Base-by-base conservation (phyloP, 2,113 vertebrate species). In the Prietella phreatophila region DNA sequence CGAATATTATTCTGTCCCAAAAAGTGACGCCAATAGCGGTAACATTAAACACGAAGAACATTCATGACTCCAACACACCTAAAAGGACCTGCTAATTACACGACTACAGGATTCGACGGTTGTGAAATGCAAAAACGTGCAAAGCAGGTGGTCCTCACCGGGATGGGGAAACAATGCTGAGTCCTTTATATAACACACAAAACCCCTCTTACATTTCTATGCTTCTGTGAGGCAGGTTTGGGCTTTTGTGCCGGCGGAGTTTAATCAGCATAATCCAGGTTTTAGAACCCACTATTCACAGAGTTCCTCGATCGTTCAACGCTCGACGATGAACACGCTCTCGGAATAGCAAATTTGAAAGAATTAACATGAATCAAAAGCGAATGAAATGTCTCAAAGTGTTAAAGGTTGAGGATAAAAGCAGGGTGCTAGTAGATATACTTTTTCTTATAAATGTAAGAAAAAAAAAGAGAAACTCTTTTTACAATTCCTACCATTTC, bases 191-290 rank as follows among this genome's bases (percentile, higher is more conserved):
- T 4, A 47, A 27, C 47, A 42, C 75, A 50, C 75, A 53, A 78
- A 78, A 50, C 42, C 25, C 42, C 42, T 15, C 42, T 27, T 50
- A 50, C 25, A 14, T 47, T 42, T 27, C 22, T 50, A 2, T 7
- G 42, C 5, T 50, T 78, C 25, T 7, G 25, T 17, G 25, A n/a
- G 75, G 47, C 42, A 15, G 42, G 11, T n/a, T 78, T 27, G 22
- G 11, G 4, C n/a, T 50, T 78, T 78, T 78, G 75, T 50, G 75
- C 42, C 75, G 15, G n/a, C 25, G 42, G 47, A 76, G 50, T 53
- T 75, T 78, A 78, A 78, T 78, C 75, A 53, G 42, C 42, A 78
- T 15, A n/a, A 50, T 53, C 75, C 75, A 78, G 5, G 13, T 78
- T 50, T 78, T 9, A n/a, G 11, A 42, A 42, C 22, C 7, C 10